Conservation (phyloP, 2,888 invertebrate genomes). For the Luperina nickerlii region DNA sequence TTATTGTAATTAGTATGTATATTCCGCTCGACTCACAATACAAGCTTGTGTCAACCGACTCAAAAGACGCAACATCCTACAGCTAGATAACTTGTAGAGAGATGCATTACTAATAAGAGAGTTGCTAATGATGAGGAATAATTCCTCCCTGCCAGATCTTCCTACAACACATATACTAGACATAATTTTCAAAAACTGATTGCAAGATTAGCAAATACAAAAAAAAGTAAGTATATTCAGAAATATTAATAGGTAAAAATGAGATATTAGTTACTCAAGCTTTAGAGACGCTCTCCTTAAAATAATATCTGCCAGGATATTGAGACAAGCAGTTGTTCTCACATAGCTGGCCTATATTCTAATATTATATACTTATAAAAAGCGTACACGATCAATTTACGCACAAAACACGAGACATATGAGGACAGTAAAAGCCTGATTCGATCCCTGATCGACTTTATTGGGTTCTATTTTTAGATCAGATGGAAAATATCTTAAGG, state of each 20-base stretch:
- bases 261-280: background rate
- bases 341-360: constrained; percentile 34
- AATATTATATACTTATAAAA: constrained; percentile 27
- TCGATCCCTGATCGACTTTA: constrained; percentile 20
- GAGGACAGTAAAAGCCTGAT: background rate
- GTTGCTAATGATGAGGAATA: background rate
- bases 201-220: background rate
- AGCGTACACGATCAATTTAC: constrained; percentile 26
- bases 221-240: background rate
- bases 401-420: constrained; percentile 4
- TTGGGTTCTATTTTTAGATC: constrained; percentile 33
- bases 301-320: background rate
- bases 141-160: background rate
- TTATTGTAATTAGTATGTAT: background rate
- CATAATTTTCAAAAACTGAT: background rate
- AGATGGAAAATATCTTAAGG: background rate
- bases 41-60: background rate
- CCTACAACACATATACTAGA: background rate
- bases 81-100: background rate
- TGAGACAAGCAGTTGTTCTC: constrained; percentile 17
- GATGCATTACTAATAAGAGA: background rate
- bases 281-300: background rate
- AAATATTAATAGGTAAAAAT: background rate
- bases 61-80: background rate
- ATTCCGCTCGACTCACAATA: background rate